phyloP scores from a whole-genome alignment of 2,797 vertebrate species.

The Oryzias dopingdopingensis region DNA sequence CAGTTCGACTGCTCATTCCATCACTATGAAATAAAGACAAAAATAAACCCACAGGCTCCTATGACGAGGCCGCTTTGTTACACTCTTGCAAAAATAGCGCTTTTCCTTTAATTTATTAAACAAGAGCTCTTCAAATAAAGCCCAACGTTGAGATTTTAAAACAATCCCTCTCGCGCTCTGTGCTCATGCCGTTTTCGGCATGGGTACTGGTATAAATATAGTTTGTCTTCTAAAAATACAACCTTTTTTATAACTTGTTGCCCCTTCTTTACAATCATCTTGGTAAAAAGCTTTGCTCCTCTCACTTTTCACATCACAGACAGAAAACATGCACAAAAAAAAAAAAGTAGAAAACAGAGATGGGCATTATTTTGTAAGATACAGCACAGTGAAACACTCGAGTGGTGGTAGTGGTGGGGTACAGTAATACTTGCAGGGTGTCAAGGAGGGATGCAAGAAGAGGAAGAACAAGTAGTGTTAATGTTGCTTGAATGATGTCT shows the following conservation, averaged over 20 bases:
- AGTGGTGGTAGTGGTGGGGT: slow-evolving; percentile 43
- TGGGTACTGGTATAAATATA: slow-evolving; percentile 78
- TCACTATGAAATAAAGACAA: slow-evolving; percentile 54
- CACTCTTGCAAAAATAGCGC: slow-evolving; percentile 72
- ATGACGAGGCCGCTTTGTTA: slow-evolving; percentile 60
- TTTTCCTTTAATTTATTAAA: slow-evolving; percentile 49
- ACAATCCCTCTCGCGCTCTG: slow-evolving; percentile 71
- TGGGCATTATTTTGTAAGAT: slow-evolving; percentile 46
- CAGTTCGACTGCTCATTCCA: slow-evolving; percentile 69
- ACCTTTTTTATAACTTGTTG: slow-evolving; percentile 60
- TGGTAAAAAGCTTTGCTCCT: slow-evolving; percentile 52
- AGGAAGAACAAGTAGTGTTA: slow-evolving; percentile 61
- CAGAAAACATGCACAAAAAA: slow-evolving; percentile 41
- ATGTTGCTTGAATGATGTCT: slow-evolving; percentile 33
- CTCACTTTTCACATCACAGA: slow-evolving; percentile 53
- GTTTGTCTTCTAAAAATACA: slow-evolving; percentile 74
- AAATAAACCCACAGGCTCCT: slow-evolving; percentile 59
- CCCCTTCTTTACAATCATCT: slow-evolving; percentile 60
- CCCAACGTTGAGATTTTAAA: slow-evolving; percentile 72
- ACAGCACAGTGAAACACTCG: slow-evolving; percentile 60
- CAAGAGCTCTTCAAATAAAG: slow-evolving; percentile 66
- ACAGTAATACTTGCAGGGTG: slow-evolving; percentile 38
- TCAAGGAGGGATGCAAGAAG: slow-evolving; percentile 47
- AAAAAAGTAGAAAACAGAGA: slow-evolving; percentile 39
- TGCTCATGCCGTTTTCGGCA: slow-evolving; percentile 54